Conservation (phyloP, 2,888 invertebrate species). For the Empis livida region DNA sequence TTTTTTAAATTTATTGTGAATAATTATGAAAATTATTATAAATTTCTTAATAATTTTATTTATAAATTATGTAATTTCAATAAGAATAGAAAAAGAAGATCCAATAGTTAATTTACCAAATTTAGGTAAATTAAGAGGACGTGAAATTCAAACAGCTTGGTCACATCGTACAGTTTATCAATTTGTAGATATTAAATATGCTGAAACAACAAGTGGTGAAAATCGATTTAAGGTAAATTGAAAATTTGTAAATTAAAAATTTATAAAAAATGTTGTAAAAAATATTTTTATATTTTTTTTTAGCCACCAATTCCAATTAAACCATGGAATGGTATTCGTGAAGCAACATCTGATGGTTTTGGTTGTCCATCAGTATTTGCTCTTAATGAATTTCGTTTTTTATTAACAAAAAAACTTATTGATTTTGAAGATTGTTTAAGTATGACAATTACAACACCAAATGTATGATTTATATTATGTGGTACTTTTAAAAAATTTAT, state of each 20-base stretch:
- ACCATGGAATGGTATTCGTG: conserved; percentile 27
- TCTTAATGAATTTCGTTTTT: conserved; percentile 1
- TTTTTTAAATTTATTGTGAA: too few species aligned
- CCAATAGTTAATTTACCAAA: conserved; percentile 25
- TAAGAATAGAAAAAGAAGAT: conserved; percentile 11
- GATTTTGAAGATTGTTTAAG: conserved; percentile 32
- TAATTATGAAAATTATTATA: too few species aligned
- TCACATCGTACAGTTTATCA: conserved; percentile 25
- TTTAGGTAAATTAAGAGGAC: conserved; percentile 25
- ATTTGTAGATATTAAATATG: conserved; percentile 31
- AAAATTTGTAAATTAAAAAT: neutral
- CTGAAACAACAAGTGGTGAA: conserved; percentile 27
- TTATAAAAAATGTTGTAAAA: neutral
- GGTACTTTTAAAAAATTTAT: too few species aligned
- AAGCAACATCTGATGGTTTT: conserved; percentile 25
- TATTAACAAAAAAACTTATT: conserved; percentile 2
- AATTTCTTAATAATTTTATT: neutral
- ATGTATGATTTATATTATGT: too few species aligned
- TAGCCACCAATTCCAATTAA: conserved; percentile 28
- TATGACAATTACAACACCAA: conserved; percentile 28
- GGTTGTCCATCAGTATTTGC: conserved; percentile 25
- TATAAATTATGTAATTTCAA: neutral
- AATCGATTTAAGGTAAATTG: conserved; percentile 29
- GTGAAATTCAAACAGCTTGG: conserved; percentile 26
- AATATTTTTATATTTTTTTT: neutral